These are phyloP conservation scores for Andrena fulva DNA, from an alignment of 2,888 invertebrate genomes.

Conservation along the genomic window DNA sequence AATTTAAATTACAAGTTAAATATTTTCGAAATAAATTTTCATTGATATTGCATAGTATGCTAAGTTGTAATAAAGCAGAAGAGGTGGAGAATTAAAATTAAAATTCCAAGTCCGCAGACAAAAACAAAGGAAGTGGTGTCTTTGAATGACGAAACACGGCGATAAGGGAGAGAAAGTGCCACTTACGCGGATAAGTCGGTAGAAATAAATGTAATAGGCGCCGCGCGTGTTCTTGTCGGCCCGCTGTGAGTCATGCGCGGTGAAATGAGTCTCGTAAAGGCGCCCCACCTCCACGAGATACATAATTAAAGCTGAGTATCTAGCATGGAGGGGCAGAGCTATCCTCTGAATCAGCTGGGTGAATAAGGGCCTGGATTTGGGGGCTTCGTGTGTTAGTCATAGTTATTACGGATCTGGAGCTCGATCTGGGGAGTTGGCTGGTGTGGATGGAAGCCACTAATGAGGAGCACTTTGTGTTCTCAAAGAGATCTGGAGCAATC, in stretches of 20 bases:
- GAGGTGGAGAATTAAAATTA: too few relatives aligned
- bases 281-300: slow-evolving; percentile 63
- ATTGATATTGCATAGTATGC: too few relatives aligned
- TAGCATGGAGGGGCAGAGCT: slow-evolving; percentile 12
- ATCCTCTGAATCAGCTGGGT: slow-evolving; percentile 71
- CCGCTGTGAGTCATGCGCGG: slow-evolving; percentile 59
- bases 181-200: slow-evolving; percentile 38
- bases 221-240: slow-evolving; percentile 16
- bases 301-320: slow-evolving; percentile 68
- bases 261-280: slow-evolving; percentile 44
- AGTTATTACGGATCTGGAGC: slow-evolving; percentile 39
- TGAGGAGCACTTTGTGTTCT: not conserved
- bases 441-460: not conserved
- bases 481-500: not conserved
- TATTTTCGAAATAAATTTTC: too few relatives aligned
- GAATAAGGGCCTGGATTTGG: slow-evolving; percentile 60
- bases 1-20: too few relatives aligned
- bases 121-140: not conserved
- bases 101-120: not conserved
- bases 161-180: slow-evolving; percentile 73
- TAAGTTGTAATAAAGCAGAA: too few relatives aligned
- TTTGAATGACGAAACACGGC: not conserved
- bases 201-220: slow-evolving; percentile 36
- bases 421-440: not conserved
- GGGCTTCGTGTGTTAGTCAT: slow-evolving; percentile 65